Base-by-base conservation (phyloP, 2,113 vertebrate species). In the Cavia aperea region DNA sequence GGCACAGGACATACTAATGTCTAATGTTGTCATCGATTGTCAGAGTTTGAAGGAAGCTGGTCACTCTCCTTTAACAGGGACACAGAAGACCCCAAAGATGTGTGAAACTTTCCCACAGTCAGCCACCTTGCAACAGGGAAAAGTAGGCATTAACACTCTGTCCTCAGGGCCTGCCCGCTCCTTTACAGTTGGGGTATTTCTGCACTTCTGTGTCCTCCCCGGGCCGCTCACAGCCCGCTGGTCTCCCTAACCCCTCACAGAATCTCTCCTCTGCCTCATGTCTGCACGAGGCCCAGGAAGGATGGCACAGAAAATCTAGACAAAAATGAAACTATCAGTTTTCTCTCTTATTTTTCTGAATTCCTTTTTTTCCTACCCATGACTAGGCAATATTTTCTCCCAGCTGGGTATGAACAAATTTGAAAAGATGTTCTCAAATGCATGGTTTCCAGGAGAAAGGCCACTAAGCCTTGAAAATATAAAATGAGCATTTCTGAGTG, bases 351-450 rank as follows among this genome's bases (percentile, higher is more conserved):
- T 96, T 96, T 95, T 85, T 75, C 84, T 88, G 94, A 96, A 96
- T 95, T 96, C 94, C 81, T 85, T 96, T 96, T 96, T 93, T 91
- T 91, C 89, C 95, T 95, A 92, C 89, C 91, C 92, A 87, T 93
- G 93, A 95, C 94, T 58, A 95, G 94, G 93, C 93, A 93, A 93
- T 95, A 94, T 91, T 97, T 96, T 91, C 89, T 96, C 96, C 95
- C 96, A 96, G 96, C 95, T 95, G 96, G 95, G 89, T 94, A 96
- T 93, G 89, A 95, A 77, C 81, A 94, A 92, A 96, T 94, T 96
- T 91, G 92, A 90, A 96, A 83, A 94, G 94, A 95, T 79, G 68
- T 93, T 94, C 95, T 96, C 93, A 89, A 95, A 96, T 91, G 65
- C 66, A 66, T 23, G 73, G 92, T 95, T 96, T 96, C 95, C 81